These are phyloP conservation scores for Parauchenoglanis ngamensis DNA, from an alignment of 2,797 vertebrate species.

Conservation along the genomic window DNA sequence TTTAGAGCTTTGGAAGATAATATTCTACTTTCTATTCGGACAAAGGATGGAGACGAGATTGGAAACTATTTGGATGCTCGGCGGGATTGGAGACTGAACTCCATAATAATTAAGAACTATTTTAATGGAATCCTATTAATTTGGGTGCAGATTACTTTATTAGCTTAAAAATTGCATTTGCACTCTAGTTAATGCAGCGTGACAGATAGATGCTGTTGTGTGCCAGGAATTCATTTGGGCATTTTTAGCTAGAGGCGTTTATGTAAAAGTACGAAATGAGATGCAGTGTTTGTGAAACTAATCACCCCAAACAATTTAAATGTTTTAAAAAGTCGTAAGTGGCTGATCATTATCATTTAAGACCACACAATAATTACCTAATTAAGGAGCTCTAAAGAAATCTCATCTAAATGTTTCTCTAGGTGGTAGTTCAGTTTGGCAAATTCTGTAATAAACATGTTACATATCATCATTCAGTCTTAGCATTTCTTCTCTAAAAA, in stretches of 20 bases:
- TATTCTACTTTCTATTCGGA: neutral
- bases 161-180: neutral
- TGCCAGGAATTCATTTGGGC: neutral
- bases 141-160: conserved; percentile 6
- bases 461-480: neutral
- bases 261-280: neutral
- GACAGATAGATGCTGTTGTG: conserved; percentile 3
- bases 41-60: neutral
- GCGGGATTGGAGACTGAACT: neutral
- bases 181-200: neutral
- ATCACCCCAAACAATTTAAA: conserved; percentile 8
- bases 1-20: neutral
- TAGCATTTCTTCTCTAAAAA: neutral
- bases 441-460: neutral
- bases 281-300: conserved; percentile 14
- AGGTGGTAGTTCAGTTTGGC: too few relatives aligned
- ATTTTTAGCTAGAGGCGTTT: neutral
- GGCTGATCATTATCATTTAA: conserved; percentile 18
- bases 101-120: neutral
- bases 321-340: conserved; percentile 14
- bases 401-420: neutral
- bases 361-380: conserved; percentile 14
- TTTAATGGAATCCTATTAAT: conserved; percentile 6
- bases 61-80: neutral
- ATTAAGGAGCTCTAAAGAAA: conserved; percentile 21